phyloP scores from a whole-genome alignment of 2,113 vertebrate species.

The Sorex araneus region DNA sequence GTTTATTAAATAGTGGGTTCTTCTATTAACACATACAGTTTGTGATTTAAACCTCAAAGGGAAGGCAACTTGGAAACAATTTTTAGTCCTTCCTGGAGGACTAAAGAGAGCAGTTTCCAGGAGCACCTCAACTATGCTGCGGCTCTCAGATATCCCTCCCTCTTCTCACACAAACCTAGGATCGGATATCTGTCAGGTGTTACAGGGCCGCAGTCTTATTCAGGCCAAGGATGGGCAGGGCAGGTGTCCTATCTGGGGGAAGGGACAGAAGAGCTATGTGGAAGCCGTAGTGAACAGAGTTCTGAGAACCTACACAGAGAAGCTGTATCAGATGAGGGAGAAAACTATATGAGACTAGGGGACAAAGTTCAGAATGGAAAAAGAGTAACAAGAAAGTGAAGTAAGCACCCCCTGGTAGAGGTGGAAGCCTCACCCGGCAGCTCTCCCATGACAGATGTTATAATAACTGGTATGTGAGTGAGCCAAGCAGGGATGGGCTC shows the following conservation, averaged over 20 bases:
- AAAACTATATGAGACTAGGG: not conserved
- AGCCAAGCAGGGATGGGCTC: not conserved
- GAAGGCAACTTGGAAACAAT: not conserved
- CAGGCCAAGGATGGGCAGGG: not conserved
- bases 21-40: not conserved
- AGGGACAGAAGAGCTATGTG: not conserved
- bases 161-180: not conserved
- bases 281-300: not conserved
- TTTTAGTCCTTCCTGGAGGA: not conserved
- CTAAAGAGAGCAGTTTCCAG: not conserved
- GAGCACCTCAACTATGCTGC: too few species aligned
- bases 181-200: not conserved
- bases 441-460: not conserved
- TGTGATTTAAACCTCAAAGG: not conserved
- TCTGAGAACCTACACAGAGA: not conserved
- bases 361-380: not conserved
- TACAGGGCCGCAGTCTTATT: not conserved
- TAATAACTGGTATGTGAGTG: not conserved
- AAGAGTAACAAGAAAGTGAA: not conserved
- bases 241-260: not conserved
- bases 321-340: not conserved
- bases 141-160: not conserved
- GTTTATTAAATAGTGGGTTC: not conserved
- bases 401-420: not conserved
- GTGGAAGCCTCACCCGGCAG: not conserved